Evolutionary conservation across 2,888 invertebrate genomes (phyloP).

Genomic region (Dolichopus griseipennis): DNA sequence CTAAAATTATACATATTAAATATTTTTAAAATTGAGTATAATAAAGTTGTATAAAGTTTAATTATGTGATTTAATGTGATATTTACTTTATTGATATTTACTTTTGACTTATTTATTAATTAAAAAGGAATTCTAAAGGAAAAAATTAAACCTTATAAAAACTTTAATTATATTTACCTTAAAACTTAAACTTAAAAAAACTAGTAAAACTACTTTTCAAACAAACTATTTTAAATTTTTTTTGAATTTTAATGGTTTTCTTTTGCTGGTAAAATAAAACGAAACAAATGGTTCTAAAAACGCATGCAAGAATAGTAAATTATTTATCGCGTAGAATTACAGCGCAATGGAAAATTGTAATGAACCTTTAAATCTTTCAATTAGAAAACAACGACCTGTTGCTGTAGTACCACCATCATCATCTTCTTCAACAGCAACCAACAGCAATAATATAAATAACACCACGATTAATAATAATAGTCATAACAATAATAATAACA

Average conservation of each 20-base stretch:
- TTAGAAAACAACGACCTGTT: constrained; percentile 47
- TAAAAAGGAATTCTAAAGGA: neutral
- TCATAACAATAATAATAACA: neutral
- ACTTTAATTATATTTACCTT: too few species aligned
- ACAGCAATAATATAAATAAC: neutral
- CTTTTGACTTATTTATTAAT: too few species aligned
- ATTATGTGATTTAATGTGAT: constrained; percentile 9
- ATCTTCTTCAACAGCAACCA: constrained; percentile 17
- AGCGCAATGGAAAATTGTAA: constrained; percentile 29
- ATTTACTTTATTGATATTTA: neutral
- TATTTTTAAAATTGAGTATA: neutral
- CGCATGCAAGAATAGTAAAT: too few species aligned
- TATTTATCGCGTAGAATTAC: neutral
- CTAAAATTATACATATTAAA: too few species aligned
- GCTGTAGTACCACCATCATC: constrained; percentile 47
- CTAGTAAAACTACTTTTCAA: neutral
- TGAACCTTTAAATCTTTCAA: constrained; percentile 46
- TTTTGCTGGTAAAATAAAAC: neutral
- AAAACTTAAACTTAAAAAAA: neutral
- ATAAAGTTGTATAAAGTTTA: too few species aligned
- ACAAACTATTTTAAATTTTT: too few species aligned
- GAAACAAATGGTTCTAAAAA: neutral
- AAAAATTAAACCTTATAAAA: too few species aligned
- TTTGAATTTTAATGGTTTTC: too few species aligned
- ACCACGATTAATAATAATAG: neutral